A percentile compares a stretch with the other conserved stretches of the same genome.
Conservation (phyloP, 2,113 vertebrate genomes). For the Neotoma lepida region DNA sequence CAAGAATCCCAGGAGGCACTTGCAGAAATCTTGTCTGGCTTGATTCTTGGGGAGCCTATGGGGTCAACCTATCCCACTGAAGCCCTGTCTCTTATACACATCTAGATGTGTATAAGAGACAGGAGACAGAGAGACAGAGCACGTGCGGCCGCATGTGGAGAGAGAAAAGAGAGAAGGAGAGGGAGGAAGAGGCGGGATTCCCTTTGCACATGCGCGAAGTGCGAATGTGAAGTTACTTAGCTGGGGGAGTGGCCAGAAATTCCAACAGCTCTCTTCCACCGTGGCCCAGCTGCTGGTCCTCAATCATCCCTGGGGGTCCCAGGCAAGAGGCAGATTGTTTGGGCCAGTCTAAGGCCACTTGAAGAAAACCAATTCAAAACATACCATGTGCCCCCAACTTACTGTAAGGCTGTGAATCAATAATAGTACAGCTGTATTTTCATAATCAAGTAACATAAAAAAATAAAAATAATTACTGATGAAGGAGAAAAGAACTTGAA, state of each 20-base stretch:
- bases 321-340: background rate
- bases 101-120: no score
- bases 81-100: no score
- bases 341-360: background rate
- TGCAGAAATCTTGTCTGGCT: background rate
- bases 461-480: background rate
- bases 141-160: no score
- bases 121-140: no score
- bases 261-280: rapidly evolving
- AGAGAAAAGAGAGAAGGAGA: no score
- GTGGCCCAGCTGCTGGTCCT: background rate
- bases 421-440: conserved; percentile 2
- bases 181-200: no score
- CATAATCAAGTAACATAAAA: background rate
- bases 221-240: no score
- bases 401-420: background rate
- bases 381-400: background rate
- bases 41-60: background rate
- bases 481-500: background rate
- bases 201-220: no score
- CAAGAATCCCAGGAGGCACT: background rate
- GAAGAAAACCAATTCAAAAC: background rate
- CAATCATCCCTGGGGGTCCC: background rate
- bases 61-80: background rate
- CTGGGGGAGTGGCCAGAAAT: no score